phyloP scores from a whole-genome alignment of 2,888 invertebrate species.

The Andrena camellia region DNA sequence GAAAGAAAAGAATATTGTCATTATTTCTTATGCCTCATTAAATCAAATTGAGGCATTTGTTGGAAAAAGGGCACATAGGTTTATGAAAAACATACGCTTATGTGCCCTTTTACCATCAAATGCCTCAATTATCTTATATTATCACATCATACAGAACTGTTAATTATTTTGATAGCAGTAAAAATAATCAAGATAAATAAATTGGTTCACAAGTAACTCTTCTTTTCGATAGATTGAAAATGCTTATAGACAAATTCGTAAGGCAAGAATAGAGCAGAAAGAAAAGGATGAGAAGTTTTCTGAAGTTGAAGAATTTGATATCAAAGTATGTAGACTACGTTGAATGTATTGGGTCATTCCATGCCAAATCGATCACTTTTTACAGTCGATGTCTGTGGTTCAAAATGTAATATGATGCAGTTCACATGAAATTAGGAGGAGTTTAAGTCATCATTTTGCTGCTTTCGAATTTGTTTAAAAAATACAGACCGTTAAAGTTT shows the following conservation, averaged over 20 bases:
- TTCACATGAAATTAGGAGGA: no score
- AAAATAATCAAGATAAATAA: not conserved
- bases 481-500: no score
- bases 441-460: no score
- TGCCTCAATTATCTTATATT: no score
- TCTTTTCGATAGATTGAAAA: constrained; percentile 87
- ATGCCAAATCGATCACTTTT: no score
- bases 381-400: no score
- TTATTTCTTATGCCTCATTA: not conserved
- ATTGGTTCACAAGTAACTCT: not conserved
- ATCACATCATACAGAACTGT: no score
- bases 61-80: not conserved
- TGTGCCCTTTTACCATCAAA: no score
- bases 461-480: no score
- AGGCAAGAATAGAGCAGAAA: constrained; percentile 66
- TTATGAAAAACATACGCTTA: no score
- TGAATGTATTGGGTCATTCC: not conserved
- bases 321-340: constrained; percentile 85
- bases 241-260: constrained; percentile 88
- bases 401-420: no score
- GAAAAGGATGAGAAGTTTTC: constrained; percentile 86
- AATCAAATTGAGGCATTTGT: not conserved
- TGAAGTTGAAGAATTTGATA: constrained; percentile 88
- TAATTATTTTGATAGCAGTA: no score
- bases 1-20: not conserved